Conservation (phyloP, 2,888 invertebrate species). For the Tenthredo amoena region DNA sequence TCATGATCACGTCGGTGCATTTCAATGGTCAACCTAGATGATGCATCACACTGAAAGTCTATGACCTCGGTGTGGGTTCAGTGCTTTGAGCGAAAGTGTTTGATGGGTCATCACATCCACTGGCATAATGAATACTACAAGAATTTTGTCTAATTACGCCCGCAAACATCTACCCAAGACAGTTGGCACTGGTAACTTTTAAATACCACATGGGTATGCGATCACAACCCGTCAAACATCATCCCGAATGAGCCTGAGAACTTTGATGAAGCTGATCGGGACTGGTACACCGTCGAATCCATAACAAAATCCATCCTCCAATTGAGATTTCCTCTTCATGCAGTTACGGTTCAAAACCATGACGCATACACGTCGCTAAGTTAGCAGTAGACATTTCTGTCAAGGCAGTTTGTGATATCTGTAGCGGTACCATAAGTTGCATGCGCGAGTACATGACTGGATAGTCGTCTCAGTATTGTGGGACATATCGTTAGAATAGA, state of each 20-base stretch:
- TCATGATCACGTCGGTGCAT: neutral
- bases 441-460: neutral
- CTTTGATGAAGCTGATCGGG: neutral
- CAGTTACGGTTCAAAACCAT: neutral
- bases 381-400: neutral
- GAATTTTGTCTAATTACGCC: neutral
- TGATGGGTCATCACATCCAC: neutral
- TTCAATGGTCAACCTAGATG: neutral
- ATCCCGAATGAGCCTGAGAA: neutral
- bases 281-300: neutral
- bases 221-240: neutral
- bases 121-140: neutral
- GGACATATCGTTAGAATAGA: neutral
- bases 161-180: neutral
- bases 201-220: neutral
- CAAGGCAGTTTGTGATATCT: neutral
- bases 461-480: neutral
- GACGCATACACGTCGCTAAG: neutral
- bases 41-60: neutral
- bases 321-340: neutral
- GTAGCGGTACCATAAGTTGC: neutral
- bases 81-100: slow-evolving; percentile 1
- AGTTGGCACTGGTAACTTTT: neutral
- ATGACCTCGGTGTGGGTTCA: neutral
- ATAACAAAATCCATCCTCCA: neutral